Percentiles rank a stretch among this genome's conserved stretches.
Conservation (phyloP, 2,797 vertebrate genomes). For the Crenuchus spilurus region DNA sequence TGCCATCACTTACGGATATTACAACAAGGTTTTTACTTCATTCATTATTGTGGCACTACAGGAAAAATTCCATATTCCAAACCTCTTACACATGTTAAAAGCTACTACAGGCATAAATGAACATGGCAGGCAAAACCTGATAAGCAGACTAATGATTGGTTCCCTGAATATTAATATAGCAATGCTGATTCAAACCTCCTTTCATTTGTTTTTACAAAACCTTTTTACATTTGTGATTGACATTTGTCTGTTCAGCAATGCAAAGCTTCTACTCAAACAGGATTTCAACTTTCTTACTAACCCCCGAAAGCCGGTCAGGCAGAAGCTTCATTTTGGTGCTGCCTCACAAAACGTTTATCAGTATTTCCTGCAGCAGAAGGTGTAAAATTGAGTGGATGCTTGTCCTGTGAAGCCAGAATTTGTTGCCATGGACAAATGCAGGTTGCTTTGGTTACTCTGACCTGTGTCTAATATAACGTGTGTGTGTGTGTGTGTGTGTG, state of each 20-base stretch:
- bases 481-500: too few relatives aligned
- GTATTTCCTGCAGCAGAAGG: background rate
- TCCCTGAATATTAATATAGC: background rate
- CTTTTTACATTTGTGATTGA: background rate
- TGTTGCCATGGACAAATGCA: constrained; percentile 13
- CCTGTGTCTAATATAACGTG: background rate
- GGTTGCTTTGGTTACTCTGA: constrained; percentile 37
- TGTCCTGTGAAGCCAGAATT: constrained; percentile 23
- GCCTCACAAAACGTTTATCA: background rate
- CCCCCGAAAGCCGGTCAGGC: background rate
- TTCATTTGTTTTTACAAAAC: too few relatives aligned
- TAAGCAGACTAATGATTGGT: too few relatives aligned
- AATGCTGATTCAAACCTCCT: background rate
- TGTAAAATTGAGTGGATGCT: background rate
- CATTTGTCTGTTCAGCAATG: background rate
- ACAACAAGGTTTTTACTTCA: constrained; percentile 76
- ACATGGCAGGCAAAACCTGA: too few relatives aligned
- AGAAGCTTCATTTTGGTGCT: background rate
- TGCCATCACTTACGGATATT: constrained; percentile 95
- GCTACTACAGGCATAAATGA: too few relatives aligned
- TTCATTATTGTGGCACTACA: background rate
- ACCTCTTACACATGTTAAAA: too few relatives aligned
- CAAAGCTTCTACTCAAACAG: background rate
- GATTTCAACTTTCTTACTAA: background rate
- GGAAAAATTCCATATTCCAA: too few relatives aligned